Base-by-base conservation (phyloP, 2,797 vertebrate species). In the Pipistrellus pipistrellus region DNA sequence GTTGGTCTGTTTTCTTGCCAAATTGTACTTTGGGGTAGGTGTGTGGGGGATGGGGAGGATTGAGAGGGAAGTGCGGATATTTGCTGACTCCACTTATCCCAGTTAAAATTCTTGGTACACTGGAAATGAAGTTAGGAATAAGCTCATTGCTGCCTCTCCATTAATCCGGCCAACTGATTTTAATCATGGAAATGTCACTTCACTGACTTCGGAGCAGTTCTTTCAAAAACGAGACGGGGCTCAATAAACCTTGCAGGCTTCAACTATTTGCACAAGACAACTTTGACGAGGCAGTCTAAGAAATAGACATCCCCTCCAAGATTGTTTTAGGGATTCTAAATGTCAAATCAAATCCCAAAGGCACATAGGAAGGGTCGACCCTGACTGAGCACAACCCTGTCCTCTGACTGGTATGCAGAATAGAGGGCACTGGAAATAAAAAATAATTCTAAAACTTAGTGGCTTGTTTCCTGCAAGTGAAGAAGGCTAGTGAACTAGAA, bases 271-370 rank as follows among this genome's bases (percentile, higher is more conserved):
- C 64, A 41, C n/a, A 55, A 85, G 41, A 76, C 23, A 44, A 18
- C 80, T 88, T 41, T 57, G 57, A 90, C 69, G 15, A 93, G 55
- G 80, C 8, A 48, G 48, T 80, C 76, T 83, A 69, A 35, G 32
- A 90, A 68, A 88, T 41, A 55, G 66, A 84, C 59, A 55, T 91
- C 17, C 44, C 38, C 38, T 92, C 48, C 75, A 76, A 88, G 38
- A 86, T 15, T 73, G 73, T 87, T 91, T 93, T 81, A 93, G 41
- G 62, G 92, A 93, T 93, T 90, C 83, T 57, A 94, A 94, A 80
- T 66, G 83, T 92, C 73, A 90, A 82, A 73, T 73, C 20, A 95
- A 90, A 92, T 93, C 25, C 14, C 53, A 91, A 90, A 75, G 32
- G 94, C 68, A 94, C 38, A 89, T 46, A 84, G 51, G 17, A 90